A percentile compares a stretch with the other conserved stretches of the same genome.
Evolutionary conservation across 2,888 invertebrate genomes (phyloP).

Genomic region (Tricholauxania praeusta): DNA sequence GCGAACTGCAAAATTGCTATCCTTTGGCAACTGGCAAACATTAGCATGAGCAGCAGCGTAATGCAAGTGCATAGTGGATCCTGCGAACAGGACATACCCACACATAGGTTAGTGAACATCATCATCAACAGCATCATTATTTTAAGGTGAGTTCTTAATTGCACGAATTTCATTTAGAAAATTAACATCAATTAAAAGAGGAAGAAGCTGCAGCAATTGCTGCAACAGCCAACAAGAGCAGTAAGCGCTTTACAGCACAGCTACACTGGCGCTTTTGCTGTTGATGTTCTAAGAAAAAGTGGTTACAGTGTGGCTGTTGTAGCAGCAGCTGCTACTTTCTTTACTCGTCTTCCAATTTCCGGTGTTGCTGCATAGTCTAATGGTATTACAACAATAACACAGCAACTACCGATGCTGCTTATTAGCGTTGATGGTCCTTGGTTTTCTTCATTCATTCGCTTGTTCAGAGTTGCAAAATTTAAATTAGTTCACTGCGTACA

Average conservation of each 20-base stretch:
- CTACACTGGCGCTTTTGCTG: too few species aligned
- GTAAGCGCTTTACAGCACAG: too few species aligned
- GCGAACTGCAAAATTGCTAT: slow-evolving; percentile 50
- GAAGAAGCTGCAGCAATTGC: neutral
- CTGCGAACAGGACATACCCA: too few species aligned
- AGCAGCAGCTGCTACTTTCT: neutral
- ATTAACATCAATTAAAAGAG: slow-evolving; percentile 63
- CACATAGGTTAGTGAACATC: slow-evolving; percentile 43
- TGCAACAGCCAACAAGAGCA: neutral
- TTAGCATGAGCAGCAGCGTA: slow-evolving; percentile 16
- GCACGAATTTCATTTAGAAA: slow-evolving; percentile 66
- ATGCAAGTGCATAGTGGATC: too few species aligned
- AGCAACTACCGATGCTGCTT: slow-evolving; percentile 19
- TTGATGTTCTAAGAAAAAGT: too few species aligned
- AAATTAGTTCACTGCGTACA: slow-evolving; percentile 28
- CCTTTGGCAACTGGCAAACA: slow-evolving; percentile 26
- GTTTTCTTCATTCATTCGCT: neutral
- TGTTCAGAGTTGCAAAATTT: slow-evolving; percentile 9
- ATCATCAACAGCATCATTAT: slow-evolving; percentile 51
- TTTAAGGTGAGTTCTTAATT: slow-evolving; percentile 59
- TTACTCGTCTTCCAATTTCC: neutral
- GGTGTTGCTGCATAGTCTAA: neutral
- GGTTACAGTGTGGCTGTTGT: neutral
- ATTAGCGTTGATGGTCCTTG: slow-evolving; percentile 25
- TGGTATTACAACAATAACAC: neutral